Evolutionary conservation across 2,113 vertebrate genomes (phyloP), one percentile per base, ranked within the genome.

Genomic region (Danio rerio): DNA sequence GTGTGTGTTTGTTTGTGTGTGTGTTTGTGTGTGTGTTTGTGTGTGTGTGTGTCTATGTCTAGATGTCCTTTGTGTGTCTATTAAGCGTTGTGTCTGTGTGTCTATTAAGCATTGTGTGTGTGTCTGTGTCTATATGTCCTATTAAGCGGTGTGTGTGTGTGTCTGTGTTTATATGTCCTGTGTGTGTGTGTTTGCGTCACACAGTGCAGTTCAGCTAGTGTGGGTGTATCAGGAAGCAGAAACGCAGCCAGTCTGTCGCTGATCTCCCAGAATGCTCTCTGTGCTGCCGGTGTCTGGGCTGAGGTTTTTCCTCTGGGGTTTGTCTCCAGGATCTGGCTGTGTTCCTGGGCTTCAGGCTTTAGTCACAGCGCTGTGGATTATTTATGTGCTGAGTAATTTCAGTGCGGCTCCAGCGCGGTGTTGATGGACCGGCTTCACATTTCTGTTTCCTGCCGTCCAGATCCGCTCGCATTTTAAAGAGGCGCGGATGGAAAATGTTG

Each of bases 351-450:
- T 81, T 62, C 31, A 31, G 31, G 31, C 31, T 7, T 6, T 50
- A 81, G 84, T 90, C 90, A 87, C 87, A 86, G 85, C 86, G 78
- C 76, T 87, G 79, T 88, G 88, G 89, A 91, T 91, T 88, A 90
- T 85, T 81, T 80, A 91, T 83, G 87, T 71, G 78, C 84, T 74
- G 42, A 84, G 76, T 88, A 78, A 80, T 84, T 72, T 76, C 84
- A 88, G 70, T 59, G 81, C 63, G 70, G 71, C 80, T 65, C 16
- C 50, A 83, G 55, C 20, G n/a, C 47, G 31, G n/a, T 56, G 69
- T 78, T 59, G 62, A 65, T 63, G 66, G 68, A 69, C 18, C n/a
- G 42, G 47, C 31, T 45, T 59, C 40, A 13, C 18, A 5, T 65
- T 66, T 78, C 75, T 58, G 74, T 72, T 71, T 70, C 68, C 47